Evolutionary conservation across 2,113 vertebrate species (phyloP).

Genomic region (Patagioenas fasciata): DNA sequence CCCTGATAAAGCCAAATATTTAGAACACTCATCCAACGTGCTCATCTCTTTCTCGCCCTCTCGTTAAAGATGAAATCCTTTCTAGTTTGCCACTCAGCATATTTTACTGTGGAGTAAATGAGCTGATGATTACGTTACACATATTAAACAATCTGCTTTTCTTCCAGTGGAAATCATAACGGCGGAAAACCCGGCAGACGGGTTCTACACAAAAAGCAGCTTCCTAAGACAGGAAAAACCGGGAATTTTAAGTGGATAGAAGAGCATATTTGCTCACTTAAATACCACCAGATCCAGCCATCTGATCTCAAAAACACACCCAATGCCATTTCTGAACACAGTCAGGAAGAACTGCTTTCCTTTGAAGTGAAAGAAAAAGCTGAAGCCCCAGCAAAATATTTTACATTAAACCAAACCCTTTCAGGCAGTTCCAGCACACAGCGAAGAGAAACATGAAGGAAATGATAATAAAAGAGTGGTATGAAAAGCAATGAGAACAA

Average conservation of each 20-base stretch:
- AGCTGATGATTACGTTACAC: not conserved
- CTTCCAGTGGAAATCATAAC: not conserved
- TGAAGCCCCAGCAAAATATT: not conserved
- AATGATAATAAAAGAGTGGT: not conserved
- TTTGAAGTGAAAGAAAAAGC: not conserved
- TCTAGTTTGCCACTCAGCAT: not conserved
- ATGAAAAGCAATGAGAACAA: slow-evolving; percentile 11
- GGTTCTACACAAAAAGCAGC: not conserved
- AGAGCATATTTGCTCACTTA: not conserved
- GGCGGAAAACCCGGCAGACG: not conserved
- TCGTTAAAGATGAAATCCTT: not conserved
- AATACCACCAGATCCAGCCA: not conserved
- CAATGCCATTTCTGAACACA: not conserved
- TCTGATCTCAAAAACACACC: not conserved
- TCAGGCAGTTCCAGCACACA: not conserved
- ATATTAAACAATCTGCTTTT: not conserved
- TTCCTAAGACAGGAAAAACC: not conserved
- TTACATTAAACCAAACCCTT: not conserved
- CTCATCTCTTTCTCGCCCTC: not conserved
- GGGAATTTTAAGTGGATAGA: not conserved
- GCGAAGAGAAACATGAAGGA: not conserved
- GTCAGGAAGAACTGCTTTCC: not conserved
- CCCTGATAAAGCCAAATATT: not conserved
- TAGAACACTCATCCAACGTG: not conserved
- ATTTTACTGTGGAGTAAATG: not conserved